Evolutionary conservation across 2,888 invertebrate species (phyloP).

Genomic region (Rhamnusium bicolor): DNA sequence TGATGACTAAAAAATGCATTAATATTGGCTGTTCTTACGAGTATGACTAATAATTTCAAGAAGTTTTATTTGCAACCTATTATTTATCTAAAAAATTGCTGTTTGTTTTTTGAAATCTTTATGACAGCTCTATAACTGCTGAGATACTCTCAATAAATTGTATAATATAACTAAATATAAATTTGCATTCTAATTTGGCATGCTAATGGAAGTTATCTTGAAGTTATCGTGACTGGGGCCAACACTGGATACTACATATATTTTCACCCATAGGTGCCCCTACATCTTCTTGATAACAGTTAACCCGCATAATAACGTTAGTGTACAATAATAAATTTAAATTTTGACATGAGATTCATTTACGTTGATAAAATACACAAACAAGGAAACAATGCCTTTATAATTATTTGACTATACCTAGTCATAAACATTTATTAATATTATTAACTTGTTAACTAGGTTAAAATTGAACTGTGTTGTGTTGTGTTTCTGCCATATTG

Average conservation of each 20-base stretch:
- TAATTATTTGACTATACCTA: slow-evolving; percentile 10
- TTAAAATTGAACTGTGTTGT: not conserved
- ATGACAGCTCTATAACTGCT: not conserved
- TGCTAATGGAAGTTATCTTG: slow-evolving; percentile 29
- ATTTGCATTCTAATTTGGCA: slow-evolving; percentile 15
- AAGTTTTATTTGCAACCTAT: no score
- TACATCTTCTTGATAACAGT: slow-evolving; percentile 25
- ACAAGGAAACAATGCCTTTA: slow-evolving; percentile 21
- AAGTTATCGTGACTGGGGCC: slow-evolving; percentile 24
- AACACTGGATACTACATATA: slow-evolving; percentile 14
- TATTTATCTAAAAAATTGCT: no score
- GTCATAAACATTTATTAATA: not conserved
- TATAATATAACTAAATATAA: not conserved
- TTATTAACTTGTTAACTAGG: no score
- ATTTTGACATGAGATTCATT: slow-evolving; percentile 37
- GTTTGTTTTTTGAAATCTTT: no score
- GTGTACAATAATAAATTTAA: slow-evolving; percentile 39
- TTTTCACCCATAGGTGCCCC: slow-evolving; percentile 29
- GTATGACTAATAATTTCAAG: no score
- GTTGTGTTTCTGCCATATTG: not conserved
- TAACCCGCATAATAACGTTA: slow-evolving; percentile 34
- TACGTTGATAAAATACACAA: slow-evolving; percentile 24
- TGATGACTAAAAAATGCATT: no score
- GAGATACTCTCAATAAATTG: not conserved
- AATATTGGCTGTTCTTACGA: no score